Percentiles rank a stretch among this genome's conserved stretches.
phyloP scores from a whole-genome alignment of 2,113 vertebrate species.

The Etheostoma cragini region DNA sequence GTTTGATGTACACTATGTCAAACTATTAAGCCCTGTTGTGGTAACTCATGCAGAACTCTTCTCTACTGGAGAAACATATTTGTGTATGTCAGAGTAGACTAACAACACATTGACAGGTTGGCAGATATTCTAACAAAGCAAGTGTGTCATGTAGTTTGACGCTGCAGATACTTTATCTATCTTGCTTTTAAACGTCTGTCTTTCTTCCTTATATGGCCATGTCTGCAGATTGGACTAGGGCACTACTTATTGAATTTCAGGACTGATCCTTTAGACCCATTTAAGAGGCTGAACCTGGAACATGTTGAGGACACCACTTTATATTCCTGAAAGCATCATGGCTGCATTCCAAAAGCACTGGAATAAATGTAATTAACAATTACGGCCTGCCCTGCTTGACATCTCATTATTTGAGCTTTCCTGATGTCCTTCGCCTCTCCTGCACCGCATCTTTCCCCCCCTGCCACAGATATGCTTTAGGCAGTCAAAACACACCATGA shows the following conservation, averaged over 20 bases:
- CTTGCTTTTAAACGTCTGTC: conserved; percentile 48
- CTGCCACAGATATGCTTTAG: conserved; percentile 51
- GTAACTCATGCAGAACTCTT: conserved; percentile 24
- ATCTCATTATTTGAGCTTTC: conserved; percentile 81
- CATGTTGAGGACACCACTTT: conserved; percentile 79
- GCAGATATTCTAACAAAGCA: conserved; percentile 37
- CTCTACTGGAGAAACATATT: conserved; percentile 50
- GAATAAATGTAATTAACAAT: conserved; percentile 83
- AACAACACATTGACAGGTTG: conserved; percentile 24
- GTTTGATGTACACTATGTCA: conserved; percentile 47
- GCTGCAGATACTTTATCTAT: conserved; percentile 38
- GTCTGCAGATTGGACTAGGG: conserved; percentile 38
- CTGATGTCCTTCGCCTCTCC: conserved; percentile 73
- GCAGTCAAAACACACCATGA: conserved; percentile 63
- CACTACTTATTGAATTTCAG: conserved; percentile 67
- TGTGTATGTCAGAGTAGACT: conserved; percentile 25
- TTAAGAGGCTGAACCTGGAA: conserved; percentile 75
- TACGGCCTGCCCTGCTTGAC: conserved; percentile 77
- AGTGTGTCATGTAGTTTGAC: conserved; percentile 38
- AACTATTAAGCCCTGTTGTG: conserved; percentile 26
- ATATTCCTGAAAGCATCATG: conserved; percentile 81
- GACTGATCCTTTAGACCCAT: conserved; percentile 65
- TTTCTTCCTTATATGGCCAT: conserved; percentile 38
- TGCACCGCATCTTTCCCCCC: conserved; percentile 41
- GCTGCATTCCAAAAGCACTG: conserved; percentile 75